Evolutionary conservation across 1,140 invertebrate genomes (phyloP).

Genomic region (Sesamia nonagrioides): DNA sequence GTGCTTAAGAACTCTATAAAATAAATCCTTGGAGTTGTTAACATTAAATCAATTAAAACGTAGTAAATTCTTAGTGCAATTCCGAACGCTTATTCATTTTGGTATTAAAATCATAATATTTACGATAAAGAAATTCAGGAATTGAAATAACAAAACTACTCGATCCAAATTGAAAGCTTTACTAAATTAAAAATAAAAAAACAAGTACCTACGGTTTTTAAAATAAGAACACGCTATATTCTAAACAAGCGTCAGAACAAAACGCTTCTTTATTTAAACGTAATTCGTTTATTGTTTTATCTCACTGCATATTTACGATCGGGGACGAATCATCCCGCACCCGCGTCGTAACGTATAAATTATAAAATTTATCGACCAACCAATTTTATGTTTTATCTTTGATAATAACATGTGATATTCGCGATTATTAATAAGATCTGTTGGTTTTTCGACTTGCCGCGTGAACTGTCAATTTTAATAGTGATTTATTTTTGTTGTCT

Average conservation of each 20-base stretch:
- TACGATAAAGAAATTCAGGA: too few species aligned
- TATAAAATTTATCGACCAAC: conserved; percentile 78
- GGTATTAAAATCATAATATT: too few species aligned
- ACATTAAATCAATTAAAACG: not conserved
- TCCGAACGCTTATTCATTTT: too few species aligned
- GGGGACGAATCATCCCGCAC: conserved; percentile 70
- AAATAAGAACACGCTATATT: conserved; percentile 66
- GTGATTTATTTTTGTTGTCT: conserved; percentile 74
- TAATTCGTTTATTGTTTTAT: conserved; percentile 87
- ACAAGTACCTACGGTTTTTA: not conserved
- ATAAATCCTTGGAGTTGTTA: not conserved
- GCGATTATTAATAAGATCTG: conserved; percentile 78
- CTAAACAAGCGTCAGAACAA: conserved; percentile 76
- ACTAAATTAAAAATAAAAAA: not conserved
- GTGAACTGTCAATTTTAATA: conserved; percentile 83
- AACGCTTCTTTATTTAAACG: conserved; percentile 84
- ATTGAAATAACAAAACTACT: too few species aligned
- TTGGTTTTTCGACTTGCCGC: conserved; percentile 69
- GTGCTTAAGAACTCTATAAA: not conserved
- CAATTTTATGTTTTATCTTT: conserved; percentile 76
- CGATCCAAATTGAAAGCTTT: too few species aligned
- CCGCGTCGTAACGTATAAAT: conserved; percentile 74
- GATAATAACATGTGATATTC: conserved; percentile 74
- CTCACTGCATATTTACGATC: conserved; percentile 82
- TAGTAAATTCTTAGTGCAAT: not conserved